Percentiles rank a stretch among this genome's conserved stretches.
Evolutionary conservation across 2,113 vertebrate genomes (phyloP).

Genomic region (Salvelinus alpinus): DNA sequence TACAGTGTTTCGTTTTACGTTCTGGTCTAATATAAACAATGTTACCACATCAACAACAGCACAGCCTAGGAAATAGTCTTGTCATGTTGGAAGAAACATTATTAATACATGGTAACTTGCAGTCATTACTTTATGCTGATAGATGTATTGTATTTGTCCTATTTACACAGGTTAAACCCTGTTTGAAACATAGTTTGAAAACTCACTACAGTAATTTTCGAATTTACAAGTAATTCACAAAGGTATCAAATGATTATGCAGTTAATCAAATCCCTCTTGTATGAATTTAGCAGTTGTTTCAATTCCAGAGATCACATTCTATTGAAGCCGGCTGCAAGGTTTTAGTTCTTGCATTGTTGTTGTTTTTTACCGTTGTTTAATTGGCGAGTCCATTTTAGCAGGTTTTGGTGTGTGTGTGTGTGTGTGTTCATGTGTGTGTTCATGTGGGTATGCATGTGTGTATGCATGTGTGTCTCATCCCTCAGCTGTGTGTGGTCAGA

Average conservation of each 20-base stretch:
- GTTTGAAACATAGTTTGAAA: too few relatives aligned
- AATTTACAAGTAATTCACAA: too few relatives aligned
- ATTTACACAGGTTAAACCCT: too few relatives aligned
- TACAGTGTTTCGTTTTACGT: neutral
- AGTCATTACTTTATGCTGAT: neutral
- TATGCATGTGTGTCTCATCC: too few relatives aligned
- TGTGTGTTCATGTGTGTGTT: neutral
- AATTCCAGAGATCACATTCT: neutral
- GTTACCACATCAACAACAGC: neutral
- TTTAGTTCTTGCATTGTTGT: neutral
- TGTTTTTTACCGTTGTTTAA: slow-evolving; percentile 35
- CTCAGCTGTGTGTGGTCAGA: slow-evolving; percentile 58
- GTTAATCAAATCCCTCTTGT: neutral
- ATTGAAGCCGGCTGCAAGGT: neutral
- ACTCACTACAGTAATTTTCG: too few relatives aligned
- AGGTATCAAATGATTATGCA: too few relatives aligned
- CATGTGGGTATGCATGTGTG: neutral
- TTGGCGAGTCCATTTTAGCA: slow-evolving; percentile 34
- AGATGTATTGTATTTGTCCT: too few relatives aligned
- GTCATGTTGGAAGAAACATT: neutral
- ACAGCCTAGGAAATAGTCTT: neutral
- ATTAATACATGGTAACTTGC: neutral
- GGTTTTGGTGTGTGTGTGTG: neutral
- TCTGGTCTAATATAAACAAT: neutral
- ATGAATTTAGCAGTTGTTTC: too few relatives aligned